Evolutionary conservation across 2,797 vertebrate species (phyloP), one percentile per base, ranked within the genome.

Genomic region (Orestias chungarensis): DNA sequence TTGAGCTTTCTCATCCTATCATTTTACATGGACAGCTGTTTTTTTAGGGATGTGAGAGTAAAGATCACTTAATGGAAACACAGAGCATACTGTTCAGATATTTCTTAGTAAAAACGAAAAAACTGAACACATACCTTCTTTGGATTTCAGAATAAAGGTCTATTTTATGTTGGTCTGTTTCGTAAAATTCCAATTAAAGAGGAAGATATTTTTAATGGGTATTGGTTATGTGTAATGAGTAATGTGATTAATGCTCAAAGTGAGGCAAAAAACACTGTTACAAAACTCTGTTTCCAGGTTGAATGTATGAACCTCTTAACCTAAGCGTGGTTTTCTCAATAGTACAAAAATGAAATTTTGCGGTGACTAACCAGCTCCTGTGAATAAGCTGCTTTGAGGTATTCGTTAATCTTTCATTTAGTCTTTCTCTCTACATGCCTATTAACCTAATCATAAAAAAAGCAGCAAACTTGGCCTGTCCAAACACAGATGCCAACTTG

Each of bases 311-410:
- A 67, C 15, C 55, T 79, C 62, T 52, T 33, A 77, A 59, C 27
- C 20, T 20, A 29, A 25, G 33, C 44, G 31, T 54, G 43, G 31
- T 44, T 17, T 69, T 69, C 43, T 27, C 57, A 42, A 66, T 70
- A 15, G n/a, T 31, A 23, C 10, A 42, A 71, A 65, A 73, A 71
- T 59, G 64, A 31, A 47, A 74, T 74, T n/a, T 52, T 52, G 64
- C 64, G 59, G 50, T 78, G 46, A 79, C 68, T 70, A 75, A 79
- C 25, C 64, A 47, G 70, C 70, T 78, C 8, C 66, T 71, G 43
- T 55, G 46, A 33, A 70, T 38, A 50, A 77, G 27, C 29, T 27
- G 59, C 1, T 66, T 11, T 47, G 74, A 68, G 18, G 0, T 72
- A 52, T 64, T 73, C 74, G n/a, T 25, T 74, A 76, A 66, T 42